These are phyloP conservation scores for Tenodera sinensis DNA, from an alignment of 2,888 invertebrate genomes.

Conservation along the genomic window DNA sequence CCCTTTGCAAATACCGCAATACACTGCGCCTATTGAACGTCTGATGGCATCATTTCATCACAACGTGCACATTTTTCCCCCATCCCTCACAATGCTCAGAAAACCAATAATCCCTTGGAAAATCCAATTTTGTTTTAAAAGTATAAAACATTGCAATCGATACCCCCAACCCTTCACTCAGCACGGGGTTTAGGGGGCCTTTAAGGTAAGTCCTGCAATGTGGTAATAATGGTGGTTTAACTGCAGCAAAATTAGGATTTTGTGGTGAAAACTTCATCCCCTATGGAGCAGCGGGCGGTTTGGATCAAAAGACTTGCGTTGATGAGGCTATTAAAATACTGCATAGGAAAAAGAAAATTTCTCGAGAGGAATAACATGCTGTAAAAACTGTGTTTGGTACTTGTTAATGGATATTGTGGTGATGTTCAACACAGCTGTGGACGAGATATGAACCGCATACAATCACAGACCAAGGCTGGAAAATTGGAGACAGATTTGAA, in stretches of 20 bases:
- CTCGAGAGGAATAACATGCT: no score
- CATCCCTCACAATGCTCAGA: background rate
- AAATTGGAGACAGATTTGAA: no score
- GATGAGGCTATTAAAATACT: background rate
- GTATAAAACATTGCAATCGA: slow-evolving; percentile 15
- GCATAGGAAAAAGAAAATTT: background rate
- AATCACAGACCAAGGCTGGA: no score
- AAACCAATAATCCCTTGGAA: slow-evolving; percentile 5
- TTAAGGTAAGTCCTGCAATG: background rate
- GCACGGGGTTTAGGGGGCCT: background rate
- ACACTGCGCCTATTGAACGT: background rate
- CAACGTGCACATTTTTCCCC: background rate
- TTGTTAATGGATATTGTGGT: no score
- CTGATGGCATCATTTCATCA: background rate
- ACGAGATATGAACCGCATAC: no score
- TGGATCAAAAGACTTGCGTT: background rate
- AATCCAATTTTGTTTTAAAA: slow-evolving; percentile 16
- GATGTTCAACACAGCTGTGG: no score
- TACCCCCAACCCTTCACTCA: background rate
- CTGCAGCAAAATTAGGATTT: background rate
- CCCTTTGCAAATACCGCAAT: no score
- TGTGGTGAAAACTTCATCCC: background rate
- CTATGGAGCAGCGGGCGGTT: background rate
- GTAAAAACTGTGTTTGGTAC: no score
- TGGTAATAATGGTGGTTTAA: background rate